Percentiles rank a stretch among this genome's conserved stretches.
These are phyloP conservation scores for Corapipo altera DNA, from an alignment of 2,113 vertebrate genomes.

Conservation along the genomic window DNA sequence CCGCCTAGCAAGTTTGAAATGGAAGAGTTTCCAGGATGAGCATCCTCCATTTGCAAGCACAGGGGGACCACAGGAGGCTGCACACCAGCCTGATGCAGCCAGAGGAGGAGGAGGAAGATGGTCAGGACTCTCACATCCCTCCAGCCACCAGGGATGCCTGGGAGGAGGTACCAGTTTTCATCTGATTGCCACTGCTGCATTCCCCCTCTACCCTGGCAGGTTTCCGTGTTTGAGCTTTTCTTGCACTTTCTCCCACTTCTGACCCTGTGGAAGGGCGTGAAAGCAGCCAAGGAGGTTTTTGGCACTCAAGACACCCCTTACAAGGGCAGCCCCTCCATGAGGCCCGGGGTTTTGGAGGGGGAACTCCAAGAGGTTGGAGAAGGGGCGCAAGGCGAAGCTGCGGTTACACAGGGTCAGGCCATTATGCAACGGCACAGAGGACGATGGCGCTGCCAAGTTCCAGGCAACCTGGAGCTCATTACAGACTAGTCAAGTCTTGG, in stretches of 20 bases:
- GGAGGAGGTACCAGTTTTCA: neutral
- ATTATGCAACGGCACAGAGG: constrained; percentile 63
- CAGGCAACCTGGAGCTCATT: constrained; percentile 68
- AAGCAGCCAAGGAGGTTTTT: neutral
- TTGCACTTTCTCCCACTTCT: neutral
- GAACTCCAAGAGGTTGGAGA: neutral
- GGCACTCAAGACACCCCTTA: neutral
- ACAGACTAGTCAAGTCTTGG: constrained; percentile 61
- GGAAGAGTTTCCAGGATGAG: neutral
- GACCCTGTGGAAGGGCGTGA: neutral
- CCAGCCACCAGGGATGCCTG: neutral
- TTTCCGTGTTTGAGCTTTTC: neutral
- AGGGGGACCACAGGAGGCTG: neutral
- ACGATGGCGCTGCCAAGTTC: constrained; percentile 19
- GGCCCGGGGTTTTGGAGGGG: neutral
- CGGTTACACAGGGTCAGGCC: constrained; percentile 24
- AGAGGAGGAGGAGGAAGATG: neutral
- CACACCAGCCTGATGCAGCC: neutral
- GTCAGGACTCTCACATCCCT: neutral
- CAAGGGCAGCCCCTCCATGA: neutral
- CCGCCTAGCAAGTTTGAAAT: neutral
- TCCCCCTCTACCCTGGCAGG: rapidly evolving
- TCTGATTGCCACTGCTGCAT: neutral
- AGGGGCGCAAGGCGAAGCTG: neutral
- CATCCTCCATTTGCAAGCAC: neutral